Base-by-base conservation (phyloP, 2,113 vertebrate species). In the Alligator sinensis region DNA sequence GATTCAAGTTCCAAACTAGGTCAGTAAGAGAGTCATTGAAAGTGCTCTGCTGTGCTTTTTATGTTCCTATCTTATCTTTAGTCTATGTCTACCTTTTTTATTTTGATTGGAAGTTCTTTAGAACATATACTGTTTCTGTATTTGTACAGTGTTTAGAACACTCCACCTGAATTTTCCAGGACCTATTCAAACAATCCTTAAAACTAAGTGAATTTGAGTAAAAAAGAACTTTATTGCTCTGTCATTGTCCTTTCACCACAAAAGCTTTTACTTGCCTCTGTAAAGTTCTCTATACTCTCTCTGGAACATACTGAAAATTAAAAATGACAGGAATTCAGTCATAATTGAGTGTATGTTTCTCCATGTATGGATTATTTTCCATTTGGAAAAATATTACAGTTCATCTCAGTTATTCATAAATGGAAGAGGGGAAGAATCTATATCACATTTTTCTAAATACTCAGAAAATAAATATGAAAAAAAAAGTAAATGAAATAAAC, bases 121-220 rank as follows among this genome's bases (percentile, higher is more conserved):
- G 77, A 80, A 62, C 70, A 2, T 27, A 60, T 27, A 61, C 24
- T 7, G 1, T 25, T 59, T 64, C 38, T 80, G 27, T 4, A 54
- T 59, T 72, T 63, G 74, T 66, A 34, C n/a, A 30, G 64, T 68
- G 16, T n/a, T 17, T 68, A 68, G 38, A 38, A 34, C 28, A 27
- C 76, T 76, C 92, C 87, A 79, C 38, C n/a, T 61, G 64, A 15
- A 55, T 30, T 70, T 80, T 70, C 89, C 54, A 22, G 70, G 88
- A 77, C 55, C 27, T 92, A 9, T 76, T 91, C 54, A 89, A 86
- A 77, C 85, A 89, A 55, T 68, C 58, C 16, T 87, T 90, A 80
- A 64, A 93, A 90, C 38, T 79, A 3, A 0, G 16, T 90, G 30
- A 57, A 24, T 87, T 93, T 63, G 90, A 61, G 58, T 94, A 89